Base-by-base conservation (phyloP, 2,797 vertebrate species). In the Sylvilagus floridanus region DNA sequence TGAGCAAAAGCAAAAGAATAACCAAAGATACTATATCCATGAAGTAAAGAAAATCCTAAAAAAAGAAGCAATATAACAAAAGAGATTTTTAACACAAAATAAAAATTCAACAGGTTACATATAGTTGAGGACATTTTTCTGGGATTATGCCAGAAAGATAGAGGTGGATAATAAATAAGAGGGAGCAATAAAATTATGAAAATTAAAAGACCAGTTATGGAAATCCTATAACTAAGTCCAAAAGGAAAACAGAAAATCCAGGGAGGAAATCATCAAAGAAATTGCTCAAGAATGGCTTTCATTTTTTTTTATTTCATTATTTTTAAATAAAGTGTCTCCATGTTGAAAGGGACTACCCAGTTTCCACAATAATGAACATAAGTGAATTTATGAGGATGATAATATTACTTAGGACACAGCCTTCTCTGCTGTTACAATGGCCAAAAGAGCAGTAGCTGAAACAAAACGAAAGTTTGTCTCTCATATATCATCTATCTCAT, bases 151-250 rank as follows among this genome's bases (percentile, higher is more conserved):
- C 26, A 91, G 76, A 81, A 84, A 69, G 24, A 79, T 26, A 52
- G 24, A 75, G 22, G 71, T 52, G 47, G 26, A 75, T 60, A 78
- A 69, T 54, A 73, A 5, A 54, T 57, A 12, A 57, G 16, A 57
- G 3, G 30, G 11, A 7, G 28, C 2, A 79, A 26, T 66, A 73
- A 62, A 28, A 42, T 21, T 42, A 83, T 16, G 68, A 90, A 50
- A 57, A 94, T 92, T 26, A 62, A 79, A 83, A 88, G 79, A 82
- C 8, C 21, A 84, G 16, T 84, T 84, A 84, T 26, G 7, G 50
- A 83, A n/a, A 66, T 66, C 42, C 50, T 84, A 26, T 5, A 71
- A 47, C 6, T 57, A 78, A 28, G 30, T 42, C 2, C 12, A 76
- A 22, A 95, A 86, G 26, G 28, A 42, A 30, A 91, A 76, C 9